Conservation (phyloP, 1,140 invertebrate species). For the Drosophila ogumai region DNA sequence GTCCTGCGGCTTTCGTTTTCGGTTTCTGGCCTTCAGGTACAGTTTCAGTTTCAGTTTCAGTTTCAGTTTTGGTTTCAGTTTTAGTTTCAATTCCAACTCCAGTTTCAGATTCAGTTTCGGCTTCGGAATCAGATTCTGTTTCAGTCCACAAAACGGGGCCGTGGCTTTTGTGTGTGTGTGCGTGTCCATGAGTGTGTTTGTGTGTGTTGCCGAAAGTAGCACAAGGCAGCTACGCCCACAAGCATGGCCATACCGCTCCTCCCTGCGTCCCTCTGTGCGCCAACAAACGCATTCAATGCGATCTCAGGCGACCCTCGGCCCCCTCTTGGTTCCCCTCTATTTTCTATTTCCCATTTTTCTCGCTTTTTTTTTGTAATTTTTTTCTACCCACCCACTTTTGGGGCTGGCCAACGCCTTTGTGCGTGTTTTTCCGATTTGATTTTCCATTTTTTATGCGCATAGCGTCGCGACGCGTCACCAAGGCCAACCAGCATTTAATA, state of each 20-base stretch:
- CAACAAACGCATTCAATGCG: slow-evolving; percentile 45
- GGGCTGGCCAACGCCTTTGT: slow-evolving; percentile 55
- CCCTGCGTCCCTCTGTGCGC: neutral
- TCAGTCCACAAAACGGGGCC: slow-evolving; percentile 60
- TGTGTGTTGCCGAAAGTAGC: slow-evolving; percentile 62
- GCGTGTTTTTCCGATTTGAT: slow-evolving; percentile 71
- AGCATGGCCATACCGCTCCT: slow-evolving; percentile 14
- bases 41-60: slow-evolving; percentile 10
- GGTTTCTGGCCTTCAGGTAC: neutral
- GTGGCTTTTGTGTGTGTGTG: slow-evolving; percentile 39
- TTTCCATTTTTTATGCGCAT: slow-evolving; percentile 70
- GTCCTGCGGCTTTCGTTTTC: slow-evolving; percentile 12
- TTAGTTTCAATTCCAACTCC: slow-evolving; percentile 17
- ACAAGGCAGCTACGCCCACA: slow-evolving; percentile 73
- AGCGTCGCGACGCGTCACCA: slow-evolving; percentile 57
- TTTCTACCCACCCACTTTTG: slow-evolving; percentile 3
- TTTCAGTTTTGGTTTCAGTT: neutral
- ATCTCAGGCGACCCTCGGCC: slow-evolving; percentile 37
- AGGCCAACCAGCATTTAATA: slow-evolving; percentile 56
- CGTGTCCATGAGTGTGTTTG: slow-evolving; percentile 22
- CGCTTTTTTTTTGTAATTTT: slow-evolving; percentile 7
- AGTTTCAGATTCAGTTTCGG: slow-evolving; percentile 24
- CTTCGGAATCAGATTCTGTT: slow-evolving; percentile 31
- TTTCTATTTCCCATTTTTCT: slow-evolving; percentile 8
- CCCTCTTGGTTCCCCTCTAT: neutral